A percentile compares a stretch with the other conserved stretches of the same genome.
Conservation (phyloP, 2,113 vertebrate species). For the Lichenostomus cassidix region DNA sequence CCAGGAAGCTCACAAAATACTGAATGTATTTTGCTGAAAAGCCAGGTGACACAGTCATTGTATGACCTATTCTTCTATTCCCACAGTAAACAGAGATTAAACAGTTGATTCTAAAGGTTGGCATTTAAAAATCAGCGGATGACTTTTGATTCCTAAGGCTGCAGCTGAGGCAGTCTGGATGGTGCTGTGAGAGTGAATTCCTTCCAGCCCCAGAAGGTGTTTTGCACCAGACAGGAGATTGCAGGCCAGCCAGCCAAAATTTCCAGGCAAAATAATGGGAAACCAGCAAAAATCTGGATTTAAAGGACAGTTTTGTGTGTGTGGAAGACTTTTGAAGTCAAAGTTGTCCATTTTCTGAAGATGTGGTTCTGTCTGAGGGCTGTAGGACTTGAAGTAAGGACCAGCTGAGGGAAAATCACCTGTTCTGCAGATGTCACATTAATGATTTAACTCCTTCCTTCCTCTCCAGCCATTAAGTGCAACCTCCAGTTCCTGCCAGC, state of each 20-base stretch:
- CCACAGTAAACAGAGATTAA: background rate
- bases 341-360: background rate
- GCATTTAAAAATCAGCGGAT: slow-evolving; percentile 1
- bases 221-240: background rate
- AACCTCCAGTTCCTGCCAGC: background rate
- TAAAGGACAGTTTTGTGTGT: background rate
- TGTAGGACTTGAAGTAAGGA: background rate
- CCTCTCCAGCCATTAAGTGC: background rate
- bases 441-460: background rate
- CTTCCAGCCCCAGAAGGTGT: background rate
- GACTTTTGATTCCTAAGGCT: background rate
- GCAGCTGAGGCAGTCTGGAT: background rate
- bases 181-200: background rate
- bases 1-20: background rate
- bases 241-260: background rate
- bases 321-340: background rate
- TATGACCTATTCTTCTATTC: background rate
- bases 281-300: background rate
- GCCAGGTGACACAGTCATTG: background rate
- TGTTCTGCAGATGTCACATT: background rate
- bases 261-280: background rate
- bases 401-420: background rate
- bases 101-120: background rate
- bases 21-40: background rate
- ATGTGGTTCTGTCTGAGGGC: background rate